A percentile compares a stretch with the other conserved stretches of the same genome.
phyloP scores from a whole-genome alignment of 53 echinoderm and acorn worm genomes.

The Glandiceps talaboti region DNA sequence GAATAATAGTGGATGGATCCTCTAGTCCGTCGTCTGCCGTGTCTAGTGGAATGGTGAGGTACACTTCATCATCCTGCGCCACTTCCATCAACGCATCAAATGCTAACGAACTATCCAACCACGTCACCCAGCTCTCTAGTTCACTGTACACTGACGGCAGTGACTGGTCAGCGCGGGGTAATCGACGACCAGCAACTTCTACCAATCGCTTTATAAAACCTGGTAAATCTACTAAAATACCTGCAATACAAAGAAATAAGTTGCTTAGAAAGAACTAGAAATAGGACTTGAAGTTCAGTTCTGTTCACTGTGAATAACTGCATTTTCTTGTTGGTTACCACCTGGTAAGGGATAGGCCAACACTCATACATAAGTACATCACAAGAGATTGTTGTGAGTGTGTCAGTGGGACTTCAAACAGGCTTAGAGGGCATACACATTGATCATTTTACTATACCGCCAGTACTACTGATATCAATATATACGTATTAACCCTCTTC shows the following conservation, averaged over 20 bases:
- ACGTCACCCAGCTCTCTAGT: slow-evolving; percentile 97
- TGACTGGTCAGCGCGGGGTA: background rate
- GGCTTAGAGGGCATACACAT: too few relatives aligned
- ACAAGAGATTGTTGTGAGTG: too few relatives aligned
- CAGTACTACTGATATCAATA: too few relatives aligned
- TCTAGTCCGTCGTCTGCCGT: slow-evolving; percentile 33
- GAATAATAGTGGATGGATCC: slow-evolving; percentile 9
- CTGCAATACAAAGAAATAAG: slow-evolving; percentile 37
- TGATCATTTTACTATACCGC: too few relatives aligned
- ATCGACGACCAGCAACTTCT: slow-evolving; percentile 32
- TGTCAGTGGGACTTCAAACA: too few relatives aligned
- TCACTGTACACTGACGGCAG: slow-evolving; percentile 56
- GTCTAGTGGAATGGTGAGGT: slow-evolving; percentile 65
- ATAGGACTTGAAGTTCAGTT: too few relatives aligned
- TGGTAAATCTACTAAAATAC: slow-evolving; percentile 77
- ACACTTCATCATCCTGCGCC: slow-evolving; percentile 72
- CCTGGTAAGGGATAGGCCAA: too few relatives aligned
- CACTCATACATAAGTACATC: too few relatives aligned
- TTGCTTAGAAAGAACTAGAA: too few relatives aligned
- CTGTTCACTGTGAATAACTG: too few relatives aligned
- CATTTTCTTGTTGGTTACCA: too few relatives aligned
- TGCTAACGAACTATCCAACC: slow-evolving; percentile 95
- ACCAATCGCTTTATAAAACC: slow-evolving; percentile 78
- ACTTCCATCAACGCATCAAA: slow-evolving; percentile 96
- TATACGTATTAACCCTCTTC: too few relatives aligned